Evolutionary conservation across 2,888 invertebrate species (phyloP), one percentile per base, ranked within the genome.

Genomic region (Globia sparganii): DNA sequence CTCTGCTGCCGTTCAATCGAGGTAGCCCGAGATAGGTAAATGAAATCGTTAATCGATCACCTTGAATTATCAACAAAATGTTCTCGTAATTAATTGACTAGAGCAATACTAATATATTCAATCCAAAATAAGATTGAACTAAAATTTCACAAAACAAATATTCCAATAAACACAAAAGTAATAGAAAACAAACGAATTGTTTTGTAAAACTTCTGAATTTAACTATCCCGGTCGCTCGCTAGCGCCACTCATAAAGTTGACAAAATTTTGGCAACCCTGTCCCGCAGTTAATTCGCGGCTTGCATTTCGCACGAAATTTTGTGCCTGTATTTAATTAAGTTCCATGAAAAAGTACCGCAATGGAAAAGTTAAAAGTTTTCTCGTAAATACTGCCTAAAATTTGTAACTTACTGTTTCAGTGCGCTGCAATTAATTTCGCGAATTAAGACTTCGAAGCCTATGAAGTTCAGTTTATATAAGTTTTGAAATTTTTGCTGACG

Each of bases 291-390:
- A 90, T 91, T 89, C 88, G 87, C 85, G 87, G 85, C 83, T 94
- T 93, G 95, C 94, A 94, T 93, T 94, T 94, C 91, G 93, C 95
- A 95, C 93, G 94, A 94, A 92, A 93, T 94, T 93, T 92, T 91
- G 90, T 91, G 87, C 88, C 87, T 85, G 92, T 91, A 94, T 94
- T 95, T 94, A 95, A 95, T 95, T 94, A 95, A 88, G 83, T 92
- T 92, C 91, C 88, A 90, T 89, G 92, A 92, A 93, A 93, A 93
- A 90, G 89, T 89, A 91, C 91, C 90, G 92, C 92, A 91, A 90
- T 88, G 86, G 88, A 88, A 91, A 92, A 91, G 84, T 85, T 88
- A 87, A 91, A 92, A 91, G 82, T 93, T 93, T 91, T 85, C 84
- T 85, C 87, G 87, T 88, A 80, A 86, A 85, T 88, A 84, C 69